These are phyloP conservation scores for Cephalopterus ornatus DNA, from an alignment of 2,113 vertebrate genomes.

Conservation along the genomic window DNA sequence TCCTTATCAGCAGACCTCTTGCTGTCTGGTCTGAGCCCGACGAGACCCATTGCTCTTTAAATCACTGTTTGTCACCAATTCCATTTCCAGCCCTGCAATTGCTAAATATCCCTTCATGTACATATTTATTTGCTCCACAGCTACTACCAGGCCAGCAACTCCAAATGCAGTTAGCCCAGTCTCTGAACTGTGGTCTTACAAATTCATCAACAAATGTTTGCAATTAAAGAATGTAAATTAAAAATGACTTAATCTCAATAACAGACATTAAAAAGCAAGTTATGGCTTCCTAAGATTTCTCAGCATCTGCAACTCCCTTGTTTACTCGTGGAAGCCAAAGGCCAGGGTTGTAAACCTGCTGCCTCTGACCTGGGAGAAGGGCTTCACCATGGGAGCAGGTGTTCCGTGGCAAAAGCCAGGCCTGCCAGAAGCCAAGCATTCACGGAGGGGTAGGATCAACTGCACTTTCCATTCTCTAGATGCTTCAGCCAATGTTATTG, in stretches of 20 bases:
- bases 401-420: not conserved
- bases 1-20: not conserved
- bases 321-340: not conserved
- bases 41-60: not conserved
- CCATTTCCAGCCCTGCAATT: not conserved
- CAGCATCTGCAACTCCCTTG: not conserved
- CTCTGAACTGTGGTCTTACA: not conserved
- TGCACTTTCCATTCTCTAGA: not conserved
- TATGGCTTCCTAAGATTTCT: not conserved
- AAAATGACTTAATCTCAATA: not conserved
- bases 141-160: not conserved
- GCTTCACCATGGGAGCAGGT: rapidly evolving
- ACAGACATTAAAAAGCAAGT: not conserved
- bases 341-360: not conserved
- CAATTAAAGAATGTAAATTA: not conserved
- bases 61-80: not conserved
- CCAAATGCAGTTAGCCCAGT: not conserved
- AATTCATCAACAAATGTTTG: not conserved
- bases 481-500: not conserved
- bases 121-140: not conserved
- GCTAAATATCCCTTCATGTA: not conserved
- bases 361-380: not conserved
- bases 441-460: not conserved
- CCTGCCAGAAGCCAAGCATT: not conserved
- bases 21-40: not conserved